phyloP scores from a whole-genome alignment of 1,140 invertebrate genomes.

The Cyclargus thomasi region DNA sequence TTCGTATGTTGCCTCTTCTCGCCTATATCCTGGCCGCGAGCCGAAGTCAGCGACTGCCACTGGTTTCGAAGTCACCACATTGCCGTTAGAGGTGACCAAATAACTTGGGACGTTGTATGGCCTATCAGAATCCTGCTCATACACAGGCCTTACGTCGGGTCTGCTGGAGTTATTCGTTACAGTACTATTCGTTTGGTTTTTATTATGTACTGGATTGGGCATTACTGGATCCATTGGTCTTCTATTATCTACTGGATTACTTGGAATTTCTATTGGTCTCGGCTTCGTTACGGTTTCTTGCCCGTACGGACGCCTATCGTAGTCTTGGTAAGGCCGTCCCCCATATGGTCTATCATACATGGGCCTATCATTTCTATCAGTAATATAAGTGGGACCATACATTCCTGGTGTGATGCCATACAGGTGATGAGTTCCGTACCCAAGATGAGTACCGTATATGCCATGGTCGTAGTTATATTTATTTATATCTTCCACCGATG shows the following conservation, averaged over 20 bases:
- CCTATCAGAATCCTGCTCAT: constrained; percentile 48
- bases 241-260: too few species aligned
- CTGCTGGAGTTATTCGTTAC: constrained; percentile 24
- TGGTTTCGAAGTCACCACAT: constrained; percentile 53
- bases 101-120: constrained; percentile 51
- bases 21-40: constrained; percentile 31
- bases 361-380: constrained; percentile 24
- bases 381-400: constrained; percentile 18
- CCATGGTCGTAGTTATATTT: constrained; percentile 5
- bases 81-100: constrained; percentile 40
- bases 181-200: constrained; percentile 23
- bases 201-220: constrained; percentile 25
- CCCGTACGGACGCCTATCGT: constrained; percentile 4
- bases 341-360: constrained; percentile 20
- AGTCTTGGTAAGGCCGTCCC: constrained; percentile 19
- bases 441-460: constrained; percentile 34
- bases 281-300: constrained; percentile 10
- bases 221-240: too few species aligned
- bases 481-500: background rate
- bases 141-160: constrained; percentile 49
- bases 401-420: constrained; percentile 33
- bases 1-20: constrained; percentile 38
- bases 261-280: constrained; percentile 10
- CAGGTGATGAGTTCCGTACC: constrained; percentile 34
- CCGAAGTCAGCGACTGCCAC: constrained; percentile 50